Evolutionary conservation across 1,140 invertebrate species (phyloP).

Genomic region (Lanistes nyassanus): DNA sequence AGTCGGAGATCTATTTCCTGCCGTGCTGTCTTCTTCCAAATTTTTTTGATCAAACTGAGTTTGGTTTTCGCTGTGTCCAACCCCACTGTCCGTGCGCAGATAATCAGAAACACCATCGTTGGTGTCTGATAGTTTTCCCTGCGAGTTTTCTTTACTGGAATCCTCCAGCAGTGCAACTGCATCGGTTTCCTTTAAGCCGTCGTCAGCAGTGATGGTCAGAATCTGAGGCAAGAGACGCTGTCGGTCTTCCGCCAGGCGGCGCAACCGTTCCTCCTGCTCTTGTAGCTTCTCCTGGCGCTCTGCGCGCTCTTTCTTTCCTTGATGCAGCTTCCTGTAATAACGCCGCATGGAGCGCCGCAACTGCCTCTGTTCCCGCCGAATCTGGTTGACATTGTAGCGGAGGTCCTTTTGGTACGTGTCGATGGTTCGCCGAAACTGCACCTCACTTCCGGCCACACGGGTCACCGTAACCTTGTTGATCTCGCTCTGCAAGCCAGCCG

Average conservation of each 20-base stretch:
- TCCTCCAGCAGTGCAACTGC: too few species aligned
- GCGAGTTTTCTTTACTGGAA: too few species aligned
- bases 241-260: too few species aligned
- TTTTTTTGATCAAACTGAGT: too few species aligned
- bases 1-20: background rate
- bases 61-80: too few species aligned
- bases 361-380: constrained; percentile 36
- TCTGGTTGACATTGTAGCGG: constrained; percentile 35
- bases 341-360: constrained; percentile 35
- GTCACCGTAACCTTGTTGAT: constrained; percentile 45
- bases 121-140: too few species aligned
- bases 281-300: constrained; percentile 24
- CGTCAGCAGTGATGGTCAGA: too few species aligned
- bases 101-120: too few species aligned
- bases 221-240: too few species aligned
- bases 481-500: constrained; percentile 46
- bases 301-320: constrained; percentile 27
- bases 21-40: too few species aligned
- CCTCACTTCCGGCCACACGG: constrained; percentile 44
- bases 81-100: too few species aligned
- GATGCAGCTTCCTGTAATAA: constrained; percentile 34
- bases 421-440: constrained; percentile 36
- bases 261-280: background rate
- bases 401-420: constrained; percentile 42
- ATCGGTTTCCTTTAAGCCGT: too few species aligned